Conservation (phyloP, 1,140 invertebrate genomes). For the Cardiocondyla obscurior region DNA sequence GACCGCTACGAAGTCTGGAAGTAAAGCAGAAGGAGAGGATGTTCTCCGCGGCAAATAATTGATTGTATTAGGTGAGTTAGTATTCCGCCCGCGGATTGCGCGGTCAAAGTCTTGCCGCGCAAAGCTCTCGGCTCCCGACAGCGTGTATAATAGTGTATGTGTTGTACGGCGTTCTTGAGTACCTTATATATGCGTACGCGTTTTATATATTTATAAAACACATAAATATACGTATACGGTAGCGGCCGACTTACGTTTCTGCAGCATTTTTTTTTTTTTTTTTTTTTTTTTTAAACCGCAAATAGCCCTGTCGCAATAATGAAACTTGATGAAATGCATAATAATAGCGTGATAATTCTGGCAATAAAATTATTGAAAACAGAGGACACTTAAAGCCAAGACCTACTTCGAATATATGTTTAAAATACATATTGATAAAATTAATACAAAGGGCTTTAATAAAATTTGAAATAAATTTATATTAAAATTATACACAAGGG, state of each 20-base stretch:
- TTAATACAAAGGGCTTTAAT: not conserved
- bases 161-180: not conserved
- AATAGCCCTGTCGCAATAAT: slow-evolving; percentile 54
- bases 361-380: not conserved
- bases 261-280: slow-evolving; percentile 62
- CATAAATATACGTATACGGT: not conserved
- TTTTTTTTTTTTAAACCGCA: too few species aligned
- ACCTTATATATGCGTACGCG: not conserved
- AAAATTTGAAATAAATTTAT: not conserved
- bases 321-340: not conserved
- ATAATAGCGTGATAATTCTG: not conserved
- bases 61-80: slow-evolving; percentile 83
- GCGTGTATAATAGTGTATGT: slow-evolving; percentile 8
- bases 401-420: not conserved
- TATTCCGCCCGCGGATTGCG: slow-evolving; percentile 79
- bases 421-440: not conserved
- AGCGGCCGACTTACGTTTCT: slow-evolving; percentile 72
- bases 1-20: slow-evolving; percentile 68
- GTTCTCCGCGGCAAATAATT: slow-evolving; percentile 80
- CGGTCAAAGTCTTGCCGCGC: slow-evolving; percentile 68
- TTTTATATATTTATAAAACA: not conserved
- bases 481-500: not conserved
- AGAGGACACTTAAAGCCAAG: not conserved
- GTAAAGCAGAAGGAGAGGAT: slow-evolving; percentile 79
- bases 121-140: slow-evolving; percentile 60